Percentiles rank a stretch among this genome's conserved stretches.
These are phyloP conservation scores for Kradibia gibbosae DNA, from an alignment of 1,140 invertebrate genomes.

Conservation along the genomic window DNA sequence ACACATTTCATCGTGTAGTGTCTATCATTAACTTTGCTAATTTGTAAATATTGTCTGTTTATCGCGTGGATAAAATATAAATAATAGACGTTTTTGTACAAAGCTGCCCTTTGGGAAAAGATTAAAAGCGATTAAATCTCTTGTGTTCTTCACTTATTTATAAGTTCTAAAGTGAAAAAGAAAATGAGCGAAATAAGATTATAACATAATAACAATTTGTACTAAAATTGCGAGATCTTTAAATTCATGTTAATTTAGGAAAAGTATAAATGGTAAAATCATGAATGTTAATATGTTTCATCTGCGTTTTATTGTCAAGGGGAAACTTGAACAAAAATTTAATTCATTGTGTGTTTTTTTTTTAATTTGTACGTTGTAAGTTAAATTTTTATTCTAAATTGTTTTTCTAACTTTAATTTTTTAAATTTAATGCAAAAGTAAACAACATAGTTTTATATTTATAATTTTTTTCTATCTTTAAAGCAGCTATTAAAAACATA, in stretches of 20 bases:
- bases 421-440: too few species aligned
- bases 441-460: too few species aligned
- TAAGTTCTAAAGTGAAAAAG: conserved; percentile 23
- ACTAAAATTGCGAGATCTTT: conserved; percentile 22
- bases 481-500: too few species aligned
- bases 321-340: conserved; percentile 17
- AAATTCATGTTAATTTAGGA: conserved; percentile 23
- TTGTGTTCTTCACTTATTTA: conserved; percentile 28
- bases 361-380: too few species aligned
- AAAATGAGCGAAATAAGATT: conserved; percentile 29
- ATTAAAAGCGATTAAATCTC: conserved; percentile 30
- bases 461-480: too few species aligned
- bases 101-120: conserved; percentile 39
- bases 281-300: conserved; percentile 29
- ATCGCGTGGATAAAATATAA: conserved; percentile 47
- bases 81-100: conserved; percentile 52
- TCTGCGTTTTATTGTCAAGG: conserved; percentile 3
- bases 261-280: conserved; percentile 50
- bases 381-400: too few species aligned
- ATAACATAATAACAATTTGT: conserved; percentile 29
- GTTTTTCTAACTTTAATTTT: too few species aligned
- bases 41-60: conserved; percentile 50
- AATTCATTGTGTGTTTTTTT: not conserved
- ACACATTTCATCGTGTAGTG: conserved; percentile 43
- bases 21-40: conserved; percentile 49